Evolutionary conservation across 1,140 invertebrate species (phyloP).

Genomic region (Cydia strobilella): DNA sequence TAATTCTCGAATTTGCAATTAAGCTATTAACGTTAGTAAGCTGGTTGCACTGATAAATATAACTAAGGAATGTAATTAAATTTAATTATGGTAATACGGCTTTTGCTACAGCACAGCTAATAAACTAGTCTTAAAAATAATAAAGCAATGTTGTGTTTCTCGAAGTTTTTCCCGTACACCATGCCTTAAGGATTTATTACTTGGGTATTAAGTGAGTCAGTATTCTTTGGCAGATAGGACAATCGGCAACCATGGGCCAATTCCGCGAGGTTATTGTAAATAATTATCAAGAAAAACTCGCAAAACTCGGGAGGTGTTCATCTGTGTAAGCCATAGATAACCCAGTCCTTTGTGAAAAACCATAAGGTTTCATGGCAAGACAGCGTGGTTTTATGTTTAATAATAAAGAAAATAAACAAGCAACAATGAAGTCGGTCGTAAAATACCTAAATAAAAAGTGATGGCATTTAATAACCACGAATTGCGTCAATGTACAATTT

Average conservation of each 20-base stretch:
- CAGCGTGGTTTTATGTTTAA: not conserved
- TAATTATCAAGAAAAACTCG: not conserved
- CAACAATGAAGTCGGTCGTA: not conserved
- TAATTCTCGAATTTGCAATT: too few relatives aligned
- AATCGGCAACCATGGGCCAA: not conserved
- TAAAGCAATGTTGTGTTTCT: not conserved
- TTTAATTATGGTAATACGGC: too few relatives aligned
- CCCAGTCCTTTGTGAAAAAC: not conserved
- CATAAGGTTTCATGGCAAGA: not conserved
- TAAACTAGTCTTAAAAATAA: not conserved
- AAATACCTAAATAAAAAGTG: constrained; percentile 6
- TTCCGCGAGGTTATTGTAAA: not conserved
- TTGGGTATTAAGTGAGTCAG: constrained; percentile 57
- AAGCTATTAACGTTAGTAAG: too few relatives aligned
- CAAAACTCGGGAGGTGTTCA: not conserved
- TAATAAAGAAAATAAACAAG: constrained; percentile 1
- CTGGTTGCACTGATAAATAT: too few relatives aligned
- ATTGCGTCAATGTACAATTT: not conserved
- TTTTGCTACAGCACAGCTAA: too few relatives aligned
- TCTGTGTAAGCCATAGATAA: not conserved
- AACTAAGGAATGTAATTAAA: too few relatives aligned
- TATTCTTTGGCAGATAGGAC: constrained; percentile 59
- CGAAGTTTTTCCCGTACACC: constrained; percentile 43
- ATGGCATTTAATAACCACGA: not conserved
- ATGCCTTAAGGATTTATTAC: constrained; percentile 52